Conservation (phyloP, 2,888 invertebrate species). For the Ferdinandea cuprea region DNA sequence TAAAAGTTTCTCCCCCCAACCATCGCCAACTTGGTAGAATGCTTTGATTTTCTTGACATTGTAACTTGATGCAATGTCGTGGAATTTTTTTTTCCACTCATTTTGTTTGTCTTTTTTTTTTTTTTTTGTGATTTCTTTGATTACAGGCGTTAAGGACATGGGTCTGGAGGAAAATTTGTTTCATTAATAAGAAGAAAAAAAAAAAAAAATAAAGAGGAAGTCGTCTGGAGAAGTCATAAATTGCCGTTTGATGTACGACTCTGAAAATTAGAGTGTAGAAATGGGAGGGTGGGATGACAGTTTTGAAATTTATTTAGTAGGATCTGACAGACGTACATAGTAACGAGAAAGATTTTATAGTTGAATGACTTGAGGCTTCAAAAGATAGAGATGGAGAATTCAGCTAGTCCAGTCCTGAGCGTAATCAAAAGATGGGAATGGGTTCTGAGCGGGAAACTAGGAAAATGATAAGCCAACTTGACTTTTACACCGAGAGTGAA, state of each 20-base stretch:
- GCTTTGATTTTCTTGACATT: conserved; percentile 28
- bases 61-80: conserved; percentile 15
- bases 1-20: conserved; percentile 48
- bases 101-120: conserved; percentile 1
- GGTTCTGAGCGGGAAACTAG: no score
- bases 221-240: background rate
- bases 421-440: no score
- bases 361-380: no score
- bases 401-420: no score
- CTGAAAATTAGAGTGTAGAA: background rate
- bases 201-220: background rate
- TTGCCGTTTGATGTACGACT: conserved; percentile 44
- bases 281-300: no score
- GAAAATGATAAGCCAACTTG: no score
- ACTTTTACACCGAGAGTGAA: no score
- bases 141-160: conserved; percentile 8
- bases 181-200: conserved; percentile 43
- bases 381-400: no score
- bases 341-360: no score
- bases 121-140: conserved; percentile 27
- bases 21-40: background rate
- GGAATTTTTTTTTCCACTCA: conserved; percentile 23
- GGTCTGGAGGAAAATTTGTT: conserved; percentile 22
- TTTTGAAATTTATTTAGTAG: no score
- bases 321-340: no score